These are phyloP conservation scores for Caerostris darwini DNA, from an alignment of 1,140 invertebrate species.

Conservation along the genomic window DNA sequence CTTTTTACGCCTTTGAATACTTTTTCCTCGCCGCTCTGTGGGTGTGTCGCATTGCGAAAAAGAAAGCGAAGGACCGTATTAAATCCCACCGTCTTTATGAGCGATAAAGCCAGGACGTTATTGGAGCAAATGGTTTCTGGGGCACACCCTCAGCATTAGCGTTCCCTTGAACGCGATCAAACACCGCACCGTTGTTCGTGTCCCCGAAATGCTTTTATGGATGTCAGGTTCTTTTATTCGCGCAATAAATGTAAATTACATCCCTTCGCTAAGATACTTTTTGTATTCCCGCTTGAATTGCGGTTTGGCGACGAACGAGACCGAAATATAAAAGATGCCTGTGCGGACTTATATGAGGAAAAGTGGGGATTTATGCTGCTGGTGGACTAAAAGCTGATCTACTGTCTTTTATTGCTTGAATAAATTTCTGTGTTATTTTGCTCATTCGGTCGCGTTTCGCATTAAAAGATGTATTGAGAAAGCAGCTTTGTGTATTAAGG, in stretches of 20 bases:
- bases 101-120: conserved; percentile 31
- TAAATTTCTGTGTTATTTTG: not conserved
- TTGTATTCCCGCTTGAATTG: not conserved
- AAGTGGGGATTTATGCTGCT: not conserved
- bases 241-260: conserved; percentile 40
- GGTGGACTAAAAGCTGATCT: not conserved
- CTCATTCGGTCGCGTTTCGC: not conserved
- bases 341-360: not conserved
- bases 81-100: conserved; percentile 31
- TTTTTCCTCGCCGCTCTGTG: not conserved
- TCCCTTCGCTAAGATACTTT: not conserved
- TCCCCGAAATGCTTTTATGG: conserved; percentile 1
- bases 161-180: conserved; percentile 20
- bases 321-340: not conserved
- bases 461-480: not conserved
- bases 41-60: conserved; percentile 26
- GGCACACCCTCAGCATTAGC: conserved; percentile 42
- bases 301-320: not conserved
- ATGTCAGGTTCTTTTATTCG: conserved; percentile 34
- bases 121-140: not conserved
- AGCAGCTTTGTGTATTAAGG: too few relatives aligned
- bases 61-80: not conserved
- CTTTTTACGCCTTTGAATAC: conserved; percentile 39
- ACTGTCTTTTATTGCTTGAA: not conserved
- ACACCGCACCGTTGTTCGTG: not conserved